A percentile compares a stretch with the other conserved stretches of the same genome.
Evolutionary conservation across 2,113 vertebrate species (phyloP).

Genomic region (Hystrix brachyura): DNA sequence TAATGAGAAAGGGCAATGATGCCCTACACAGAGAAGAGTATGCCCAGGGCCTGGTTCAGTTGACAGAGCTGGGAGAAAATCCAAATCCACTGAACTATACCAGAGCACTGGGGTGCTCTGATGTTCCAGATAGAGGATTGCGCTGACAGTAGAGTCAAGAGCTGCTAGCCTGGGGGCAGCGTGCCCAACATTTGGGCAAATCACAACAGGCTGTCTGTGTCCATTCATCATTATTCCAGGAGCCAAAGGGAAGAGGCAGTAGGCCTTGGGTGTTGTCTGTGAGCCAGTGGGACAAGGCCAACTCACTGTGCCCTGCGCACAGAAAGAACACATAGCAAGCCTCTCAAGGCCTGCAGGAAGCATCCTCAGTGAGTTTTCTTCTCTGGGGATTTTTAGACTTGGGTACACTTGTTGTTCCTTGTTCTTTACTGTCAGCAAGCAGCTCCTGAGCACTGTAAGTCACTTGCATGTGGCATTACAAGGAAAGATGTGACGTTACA

Average conservation of each 20-base stretch:
- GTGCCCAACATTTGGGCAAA: too few relatives aligned
- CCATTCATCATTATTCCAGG: background rate
- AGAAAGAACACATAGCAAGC: background rate
- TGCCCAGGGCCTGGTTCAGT: background rate
- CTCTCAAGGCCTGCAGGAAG: background rate
- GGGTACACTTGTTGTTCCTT: background rate
- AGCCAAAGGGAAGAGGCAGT: background rate
- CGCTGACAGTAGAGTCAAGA: background rate
- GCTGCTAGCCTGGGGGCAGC: background rate
- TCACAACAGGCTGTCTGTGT: background rate
- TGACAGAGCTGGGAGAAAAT: background rate
- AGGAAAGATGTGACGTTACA: too few relatives aligned
- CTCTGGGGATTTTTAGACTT: too few relatives aligned
- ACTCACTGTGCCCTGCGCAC: background rate
- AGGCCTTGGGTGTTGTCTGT: background rate
- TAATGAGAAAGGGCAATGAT: background rate
- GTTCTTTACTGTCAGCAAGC: background rate
- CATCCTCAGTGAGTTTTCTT: background rate
- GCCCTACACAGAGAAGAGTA: background rate
- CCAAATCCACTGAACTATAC: background rate
- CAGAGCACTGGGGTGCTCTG: background rate
- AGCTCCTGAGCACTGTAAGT: background rate
- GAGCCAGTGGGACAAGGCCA: background rate
- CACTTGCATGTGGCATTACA: background rate
- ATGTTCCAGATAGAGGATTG: background rate